A percentile compares a stretch with the other conserved stretches of the same genome.
Conservation (phyloP, 2,113 vertebrate species). For the Ptilonorhynchus violaceus region DNA sequence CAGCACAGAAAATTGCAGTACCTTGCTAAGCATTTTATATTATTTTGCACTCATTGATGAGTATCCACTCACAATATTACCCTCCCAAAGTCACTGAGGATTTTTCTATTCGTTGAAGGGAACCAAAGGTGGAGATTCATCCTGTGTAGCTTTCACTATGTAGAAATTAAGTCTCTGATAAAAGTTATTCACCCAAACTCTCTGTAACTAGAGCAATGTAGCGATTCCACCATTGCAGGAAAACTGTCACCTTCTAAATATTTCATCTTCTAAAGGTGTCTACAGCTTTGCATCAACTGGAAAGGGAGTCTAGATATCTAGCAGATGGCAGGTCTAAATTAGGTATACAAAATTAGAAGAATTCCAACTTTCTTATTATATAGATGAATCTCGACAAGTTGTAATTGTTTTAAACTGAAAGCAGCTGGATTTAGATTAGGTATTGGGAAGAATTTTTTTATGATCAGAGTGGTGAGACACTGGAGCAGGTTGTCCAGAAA, state of each 20-base stretch:
- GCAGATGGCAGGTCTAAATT: neutral
- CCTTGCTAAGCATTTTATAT: neutral
- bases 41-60: neutral
- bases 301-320: neutral
- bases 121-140: neutral
- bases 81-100: neutral
- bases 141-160: neutral
- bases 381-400: neutral
- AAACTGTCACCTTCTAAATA: neutral
- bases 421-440: neutral
- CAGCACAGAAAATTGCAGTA: neutral
- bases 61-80: neutral
- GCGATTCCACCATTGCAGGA: neutral
- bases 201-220: neutral
- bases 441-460: neutral
- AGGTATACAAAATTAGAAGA: neutral
- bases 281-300: neutral
- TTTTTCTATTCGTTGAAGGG: neutral
- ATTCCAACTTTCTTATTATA: neutral
- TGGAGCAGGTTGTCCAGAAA: neutral
- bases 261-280: neutral
- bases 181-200: neutral
- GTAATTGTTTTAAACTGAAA: neutral
- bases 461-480: accelerated
- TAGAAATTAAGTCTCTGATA: neutral